A percentile compares a stretch with the other conserved stretches of the same genome.
phyloP scores from a whole-genome alignment of 2,888 invertebrate species.

The Baronia brevicornis region DNA sequence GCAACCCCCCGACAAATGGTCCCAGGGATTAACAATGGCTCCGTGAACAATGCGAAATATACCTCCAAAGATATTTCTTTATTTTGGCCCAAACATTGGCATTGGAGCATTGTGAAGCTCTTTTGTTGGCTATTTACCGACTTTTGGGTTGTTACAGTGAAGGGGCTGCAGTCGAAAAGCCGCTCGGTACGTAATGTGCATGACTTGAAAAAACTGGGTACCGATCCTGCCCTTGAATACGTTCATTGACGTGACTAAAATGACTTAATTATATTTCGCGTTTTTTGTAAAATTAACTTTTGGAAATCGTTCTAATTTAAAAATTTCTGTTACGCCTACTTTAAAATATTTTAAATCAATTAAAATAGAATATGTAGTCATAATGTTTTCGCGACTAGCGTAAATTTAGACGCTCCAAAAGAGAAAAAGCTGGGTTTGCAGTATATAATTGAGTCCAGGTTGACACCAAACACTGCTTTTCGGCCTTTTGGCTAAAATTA shows the following conservation, averaged over 20 bases:
- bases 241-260: constrained; percentile 35
- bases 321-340: too few relatives aligned
- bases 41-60: constrained; percentile 46
- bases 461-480: too few relatives aligned
- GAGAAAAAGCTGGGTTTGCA: too few relatives aligned
- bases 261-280: constrained; percentile 26
- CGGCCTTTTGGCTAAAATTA: too few relatives aligned
- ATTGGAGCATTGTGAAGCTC: constrained; percentile 59
- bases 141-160: constrained; percentile 64
- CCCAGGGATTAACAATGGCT: constrained; percentile 43
- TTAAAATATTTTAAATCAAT: too few relatives aligned
- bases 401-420: too few relatives aligned
- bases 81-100: constrained; percentile 71
- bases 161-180: constrained; percentile 46
- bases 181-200: constrained; percentile 29
- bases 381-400: too few relatives aligned
- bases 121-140: constrained; percentile 70
- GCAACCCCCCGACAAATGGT: constrained; percentile 45
- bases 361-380: too few relatives aligned
- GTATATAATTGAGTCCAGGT: too few relatives aligned
- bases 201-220: constrained; percentile 37
- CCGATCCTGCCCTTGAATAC: constrained; percentile 47
- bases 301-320: too few relatives aligned
- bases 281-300: too few relatives aligned
- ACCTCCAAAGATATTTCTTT: constrained; percentile 61